Percentiles rank a stretch among this genome's conserved stretches.
Conservation (phyloP, 64 coral and sea anemone genomes). For the Actinia tenebrosa region DNA sequence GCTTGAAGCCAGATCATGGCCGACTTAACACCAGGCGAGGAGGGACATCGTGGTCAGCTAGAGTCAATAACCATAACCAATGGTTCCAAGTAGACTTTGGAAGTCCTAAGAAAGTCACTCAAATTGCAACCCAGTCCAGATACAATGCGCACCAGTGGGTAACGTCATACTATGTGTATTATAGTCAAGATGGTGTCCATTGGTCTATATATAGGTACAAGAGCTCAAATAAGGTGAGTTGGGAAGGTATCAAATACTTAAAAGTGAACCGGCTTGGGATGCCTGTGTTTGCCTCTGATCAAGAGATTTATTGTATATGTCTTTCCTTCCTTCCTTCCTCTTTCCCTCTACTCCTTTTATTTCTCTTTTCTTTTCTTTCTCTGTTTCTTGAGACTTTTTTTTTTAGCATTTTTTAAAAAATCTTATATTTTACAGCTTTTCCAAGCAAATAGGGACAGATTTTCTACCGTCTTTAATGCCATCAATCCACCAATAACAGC, state of each 20-base stretch:
- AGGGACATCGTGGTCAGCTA: slow-evolving; percentile 40
- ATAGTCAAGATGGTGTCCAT: slow-evolving; percentile 60
- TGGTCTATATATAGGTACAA: slow-evolving; percentile 42
- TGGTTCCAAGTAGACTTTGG: slow-evolving; percentile 63
- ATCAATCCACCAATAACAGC: slow-evolving; percentile 56
- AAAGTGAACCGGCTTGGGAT: too few relatives aligned
- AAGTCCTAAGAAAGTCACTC: slow-evolving; percentile 50
- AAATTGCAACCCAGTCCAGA: slow-evolving; percentile 61
- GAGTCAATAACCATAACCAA: slow-evolving; percentile 76
- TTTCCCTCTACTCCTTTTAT: too few relatives aligned
- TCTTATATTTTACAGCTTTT: slow-evolving; percentile 30
- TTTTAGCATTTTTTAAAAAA: too few relatives aligned
- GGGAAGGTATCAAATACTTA: too few relatives aligned
- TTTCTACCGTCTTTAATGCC: slow-evolving; percentile 55
- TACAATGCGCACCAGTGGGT: slow-evolving; percentile 64
- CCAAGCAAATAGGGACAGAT: slow-evolving; percentile 79
- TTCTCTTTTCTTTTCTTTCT: too few relatives aligned
- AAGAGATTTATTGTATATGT: too few relatives aligned
- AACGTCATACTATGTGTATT: slow-evolving; percentile 47
- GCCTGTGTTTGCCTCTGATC: too few relatives aligned
- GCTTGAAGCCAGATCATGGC: slow-evolving; percentile 14
- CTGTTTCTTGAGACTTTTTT: too few relatives aligned
- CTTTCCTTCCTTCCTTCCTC: too few relatives aligned
- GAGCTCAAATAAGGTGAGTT: slow-evolving; percentile 43
- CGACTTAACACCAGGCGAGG: slow-evolving; percentile 35